Conservation (phyloP, 2,113 vertebrate species). For the Pluvialis apricaria region DNA sequence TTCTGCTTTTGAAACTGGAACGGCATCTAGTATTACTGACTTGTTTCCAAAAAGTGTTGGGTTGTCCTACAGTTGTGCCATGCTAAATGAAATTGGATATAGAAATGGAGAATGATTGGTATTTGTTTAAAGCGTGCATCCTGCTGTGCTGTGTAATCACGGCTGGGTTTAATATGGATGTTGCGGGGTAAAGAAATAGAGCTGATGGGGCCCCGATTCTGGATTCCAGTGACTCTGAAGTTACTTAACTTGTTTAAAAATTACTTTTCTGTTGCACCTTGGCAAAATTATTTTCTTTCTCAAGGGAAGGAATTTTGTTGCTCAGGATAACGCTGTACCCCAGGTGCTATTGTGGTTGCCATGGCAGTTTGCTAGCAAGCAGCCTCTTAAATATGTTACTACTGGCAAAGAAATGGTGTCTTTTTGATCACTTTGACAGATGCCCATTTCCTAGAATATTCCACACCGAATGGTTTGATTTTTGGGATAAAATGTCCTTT, state of each 20-base stretch:
- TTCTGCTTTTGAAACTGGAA: neutral
- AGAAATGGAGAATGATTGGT: neutral
- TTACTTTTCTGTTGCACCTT: neutral
- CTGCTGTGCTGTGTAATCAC: neutral
- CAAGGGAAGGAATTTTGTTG: neutral
- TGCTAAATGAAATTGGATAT: rapidly evolving
- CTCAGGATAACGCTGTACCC: neutral
- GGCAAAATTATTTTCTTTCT: neutral
- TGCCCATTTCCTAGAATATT: neutral
- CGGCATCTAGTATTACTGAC: rapidly evolving
- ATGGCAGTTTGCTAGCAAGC: slow-evolving; percentile 36
- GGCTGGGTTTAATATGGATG: neutral
- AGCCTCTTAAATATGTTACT: neutral
- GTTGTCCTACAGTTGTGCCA: neutral
- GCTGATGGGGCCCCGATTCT: neutral
- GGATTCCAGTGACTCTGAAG: neutral
- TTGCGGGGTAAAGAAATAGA: neutral
- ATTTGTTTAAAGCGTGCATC: rapidly evolving
- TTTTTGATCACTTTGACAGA: neutral
- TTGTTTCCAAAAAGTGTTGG: neutral
- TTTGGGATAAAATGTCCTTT: neutral
- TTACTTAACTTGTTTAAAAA: neutral
- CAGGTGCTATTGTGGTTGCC: slow-evolving; percentile 16
- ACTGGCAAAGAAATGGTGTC: neutral
- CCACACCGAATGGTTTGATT: neutral